phyloP scores from a whole-genome alignment of 2,113 vertebrate species.

The Uropsilus gracilis region DNA sequence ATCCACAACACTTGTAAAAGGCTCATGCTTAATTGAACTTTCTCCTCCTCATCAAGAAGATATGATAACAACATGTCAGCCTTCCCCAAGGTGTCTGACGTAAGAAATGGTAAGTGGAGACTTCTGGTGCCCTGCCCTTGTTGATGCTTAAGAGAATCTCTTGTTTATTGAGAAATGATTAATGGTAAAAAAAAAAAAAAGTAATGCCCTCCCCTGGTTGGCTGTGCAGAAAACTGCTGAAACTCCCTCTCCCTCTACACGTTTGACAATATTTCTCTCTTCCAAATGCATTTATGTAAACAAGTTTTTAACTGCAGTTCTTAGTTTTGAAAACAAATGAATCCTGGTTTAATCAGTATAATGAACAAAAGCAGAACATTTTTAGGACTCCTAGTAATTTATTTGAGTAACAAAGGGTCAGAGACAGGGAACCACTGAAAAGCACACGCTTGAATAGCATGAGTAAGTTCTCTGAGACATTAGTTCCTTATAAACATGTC shows the following conservation, averaged over 20 bases:
- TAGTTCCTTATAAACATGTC: slow-evolving; percentile 81
- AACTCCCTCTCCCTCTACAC: slow-evolving; percentile 90
- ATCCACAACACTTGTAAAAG: not conserved
- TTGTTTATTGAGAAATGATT: slow-evolving; percentile 99
- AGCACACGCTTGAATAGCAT: slow-evolving; percentile 81
- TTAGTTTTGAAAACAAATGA: slow-evolving; percentile 84
- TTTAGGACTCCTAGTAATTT: slow-evolving; percentile 85
- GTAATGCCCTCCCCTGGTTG: slow-evolving; percentile 93
- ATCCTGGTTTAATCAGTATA: slow-evolving; percentile 85
- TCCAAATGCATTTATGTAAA: slow-evolving; percentile 87
- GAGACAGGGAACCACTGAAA: slow-evolving; percentile 83
- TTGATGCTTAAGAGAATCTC: slow-evolving; percentile 96
- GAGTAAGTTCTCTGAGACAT: slow-evolving; percentile 83
- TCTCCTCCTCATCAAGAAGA: not conserved
- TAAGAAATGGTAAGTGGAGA: too few relatives aligned
- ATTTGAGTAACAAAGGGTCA: slow-evolving; percentile 85
- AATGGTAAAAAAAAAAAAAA: slow-evolving; percentile 94
- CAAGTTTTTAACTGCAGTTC: slow-evolving; percentile 84
- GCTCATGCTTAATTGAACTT: not conserved
- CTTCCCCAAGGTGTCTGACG: too few relatives aligned
- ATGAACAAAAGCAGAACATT: slow-evolving; percentile 86
- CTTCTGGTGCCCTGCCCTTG: not conserved
- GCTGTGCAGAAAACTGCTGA: slow-evolving; percentile 93
- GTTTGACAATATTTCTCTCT: slow-evolving; percentile 87
- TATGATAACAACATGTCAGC: too few relatives aligned